Evolutionary conservation across 2,888 invertebrate genomes (phyloP).

Genomic region (Biston betularia): DNA sequence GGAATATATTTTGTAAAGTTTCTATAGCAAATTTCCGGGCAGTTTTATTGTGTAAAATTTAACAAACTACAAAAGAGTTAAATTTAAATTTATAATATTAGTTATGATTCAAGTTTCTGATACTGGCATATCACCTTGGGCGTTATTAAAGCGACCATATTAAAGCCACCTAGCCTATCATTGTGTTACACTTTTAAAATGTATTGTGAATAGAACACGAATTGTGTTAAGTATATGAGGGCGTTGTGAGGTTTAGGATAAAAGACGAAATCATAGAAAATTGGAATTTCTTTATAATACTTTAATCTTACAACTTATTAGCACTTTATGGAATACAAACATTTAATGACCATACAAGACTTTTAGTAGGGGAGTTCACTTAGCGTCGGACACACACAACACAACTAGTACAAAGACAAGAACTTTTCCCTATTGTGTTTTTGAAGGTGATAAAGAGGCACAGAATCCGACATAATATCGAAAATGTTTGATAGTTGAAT

Average conservation of each 20-base stretch:
- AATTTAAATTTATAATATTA: neutral
- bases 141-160: too few relatives aligned
- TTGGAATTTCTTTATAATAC: slow-evolving; percentile 66
- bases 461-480: neutral
- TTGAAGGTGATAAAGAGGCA: neutral
- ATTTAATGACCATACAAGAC: slow-evolving; percentile 42
- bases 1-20: neutral
- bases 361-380: neutral
- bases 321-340: slow-evolving; percentile 73
- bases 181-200: neutral
- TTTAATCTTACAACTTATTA: slow-evolving; percentile 75
- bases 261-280: slow-evolving; percentile 42
- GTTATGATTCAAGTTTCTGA: neutral
- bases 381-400: neutral
- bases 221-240: neutral
- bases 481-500: too few relatives aligned
- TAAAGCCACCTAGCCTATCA: too few relatives aligned
- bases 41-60: neutral
- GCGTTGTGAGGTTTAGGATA: slow-evolving; percentile 18
- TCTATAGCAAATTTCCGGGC: neutral
- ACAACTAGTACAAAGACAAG: neutral
- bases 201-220: neutral
- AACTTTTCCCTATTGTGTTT: neutral
- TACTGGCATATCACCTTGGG: too few relatives aligned
- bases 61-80: neutral